These are phyloP conservation scores for Polydrusus tereticollis DNA, from an alignment of 2,888 invertebrate genomes.

Conservation along the genomic window DNA sequence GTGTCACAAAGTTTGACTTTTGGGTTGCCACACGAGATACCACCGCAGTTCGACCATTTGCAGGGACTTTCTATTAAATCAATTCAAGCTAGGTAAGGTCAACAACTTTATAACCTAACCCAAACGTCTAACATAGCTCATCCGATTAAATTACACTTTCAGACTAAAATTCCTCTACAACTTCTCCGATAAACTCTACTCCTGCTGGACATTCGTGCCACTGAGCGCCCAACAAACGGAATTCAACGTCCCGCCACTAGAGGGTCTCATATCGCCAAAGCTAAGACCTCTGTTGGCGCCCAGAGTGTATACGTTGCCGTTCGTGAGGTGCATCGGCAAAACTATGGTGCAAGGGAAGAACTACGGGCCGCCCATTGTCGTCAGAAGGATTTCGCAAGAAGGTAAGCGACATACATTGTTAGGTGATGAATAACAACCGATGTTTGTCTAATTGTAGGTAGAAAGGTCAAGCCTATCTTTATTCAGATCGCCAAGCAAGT, in stretches of 20 bases:
- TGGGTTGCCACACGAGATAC: slow-evolving; percentile 70
- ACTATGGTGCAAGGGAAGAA: slow-evolving; percentile 78
- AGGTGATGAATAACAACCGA: neutral
- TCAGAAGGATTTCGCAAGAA: slow-evolving; percentile 72
- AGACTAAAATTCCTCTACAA: slow-evolving; percentile 72
- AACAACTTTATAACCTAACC: neutral
- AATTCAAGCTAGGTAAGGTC: slow-evolving; percentile 64
- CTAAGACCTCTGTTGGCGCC: slow-evolving; percentile 71
- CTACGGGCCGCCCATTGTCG: slow-evolving; percentile 76
- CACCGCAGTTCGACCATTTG: slow-evolving; percentile 71
- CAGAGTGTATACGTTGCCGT: slow-evolving; percentile 73
- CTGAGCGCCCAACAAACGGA: slow-evolving; percentile 65
- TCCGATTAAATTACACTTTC: too few species aligned
- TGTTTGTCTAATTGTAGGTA: slow-evolving; percentile 55
- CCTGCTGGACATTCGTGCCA: slow-evolving; percentile 72
- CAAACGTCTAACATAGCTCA: neutral
- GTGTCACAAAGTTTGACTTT: slow-evolving; percentile 64
- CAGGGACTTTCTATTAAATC: slow-evolving; percentile 68
- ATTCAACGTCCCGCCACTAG: slow-evolving; percentile 65
- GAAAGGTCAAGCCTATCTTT: slow-evolving; percentile 73
- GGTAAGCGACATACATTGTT: slow-evolving; percentile 57
- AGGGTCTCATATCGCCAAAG: slow-evolving; percentile 66
- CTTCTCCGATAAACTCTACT: slow-evolving; percentile 74
- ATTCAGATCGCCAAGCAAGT: slow-evolving; percentile 75
- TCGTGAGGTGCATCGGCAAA: slow-evolving; percentile 74